Evolutionary conservation across 2,113 vertebrate species (phyloP).

Genomic region (Peromyscus polionotus): DNA sequence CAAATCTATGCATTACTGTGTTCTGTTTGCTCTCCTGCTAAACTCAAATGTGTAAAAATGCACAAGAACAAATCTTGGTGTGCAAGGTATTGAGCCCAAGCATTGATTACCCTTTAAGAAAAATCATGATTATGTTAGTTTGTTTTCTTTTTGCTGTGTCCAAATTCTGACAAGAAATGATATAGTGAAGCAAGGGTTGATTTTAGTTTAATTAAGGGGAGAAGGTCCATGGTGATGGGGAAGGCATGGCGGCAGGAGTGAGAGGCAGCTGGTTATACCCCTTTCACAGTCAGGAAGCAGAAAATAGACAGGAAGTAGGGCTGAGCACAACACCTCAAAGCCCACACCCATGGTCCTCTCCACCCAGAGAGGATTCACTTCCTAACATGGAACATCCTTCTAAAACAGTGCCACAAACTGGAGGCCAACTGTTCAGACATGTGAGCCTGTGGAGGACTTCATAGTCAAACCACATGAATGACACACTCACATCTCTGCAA

Average conservation of each 20-base stretch:
- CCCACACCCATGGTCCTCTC: accelerated
- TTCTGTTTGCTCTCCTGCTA: background rate
- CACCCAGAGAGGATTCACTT: too few relatives aligned
- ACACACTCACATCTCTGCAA: background rate
- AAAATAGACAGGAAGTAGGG: background rate
- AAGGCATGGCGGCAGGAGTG: accelerated
- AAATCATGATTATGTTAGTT: background rate
- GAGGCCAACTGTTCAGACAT: background rate
- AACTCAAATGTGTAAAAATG: constrained; percentile 40
- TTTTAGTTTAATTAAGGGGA: background rate
- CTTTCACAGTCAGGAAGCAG: background rate
- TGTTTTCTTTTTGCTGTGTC: too few relatives aligned
- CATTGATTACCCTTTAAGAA: background rate
- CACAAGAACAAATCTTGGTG: background rate
- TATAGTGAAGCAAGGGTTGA: background rate
- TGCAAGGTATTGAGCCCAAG: background rate
- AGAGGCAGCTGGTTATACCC: background rate
- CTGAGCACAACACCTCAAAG: background rate
- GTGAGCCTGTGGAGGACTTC: background rate
- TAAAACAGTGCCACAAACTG: background rate
- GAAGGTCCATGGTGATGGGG: background rate
- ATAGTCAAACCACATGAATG: background rate
- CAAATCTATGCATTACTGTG: background rate
- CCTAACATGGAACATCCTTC: background rate
- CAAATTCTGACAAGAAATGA: background rate